A percentile compares a stretch with the other conserved stretches of the same genome.
phyloP scores from a whole-genome alignment of 1,140 invertebrate genomes.

The Laupala kohalensis region DNA sequence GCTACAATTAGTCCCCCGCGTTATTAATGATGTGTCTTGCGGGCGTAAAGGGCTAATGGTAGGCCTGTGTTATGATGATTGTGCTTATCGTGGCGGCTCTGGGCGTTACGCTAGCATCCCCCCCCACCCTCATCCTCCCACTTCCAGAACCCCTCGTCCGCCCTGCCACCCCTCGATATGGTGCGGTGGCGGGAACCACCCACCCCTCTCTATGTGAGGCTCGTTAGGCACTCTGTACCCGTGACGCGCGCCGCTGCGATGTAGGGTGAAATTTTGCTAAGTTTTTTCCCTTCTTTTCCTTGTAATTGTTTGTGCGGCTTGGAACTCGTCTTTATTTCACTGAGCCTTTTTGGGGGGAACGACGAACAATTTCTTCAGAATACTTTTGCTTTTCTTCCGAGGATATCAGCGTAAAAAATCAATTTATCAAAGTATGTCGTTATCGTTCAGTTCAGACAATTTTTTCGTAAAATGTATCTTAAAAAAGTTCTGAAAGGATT shows the following conservation, averaged over 20 bases:
- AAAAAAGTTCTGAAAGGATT: no score
- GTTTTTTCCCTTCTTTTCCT: neutral
- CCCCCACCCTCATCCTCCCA: neutral
- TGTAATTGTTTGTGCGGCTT: no score
- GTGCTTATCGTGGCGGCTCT: neutral
- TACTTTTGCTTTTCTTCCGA: neutral
- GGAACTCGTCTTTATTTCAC: neutral
- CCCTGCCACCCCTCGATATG: no score
- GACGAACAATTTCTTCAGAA: neutral
- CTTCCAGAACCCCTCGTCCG: no score
- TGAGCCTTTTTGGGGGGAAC: neutral
- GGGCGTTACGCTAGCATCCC: neutral
- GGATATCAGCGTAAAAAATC: no score
- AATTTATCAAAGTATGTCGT: no score
- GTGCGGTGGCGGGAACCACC: no score
- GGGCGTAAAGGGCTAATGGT: neutral
- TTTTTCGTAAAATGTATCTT: no score
- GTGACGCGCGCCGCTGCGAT: neutral
- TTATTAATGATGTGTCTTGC: constrained; percentile 6
- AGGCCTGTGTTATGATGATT: neutral
- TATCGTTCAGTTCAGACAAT: no score
- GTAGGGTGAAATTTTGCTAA: neutral
- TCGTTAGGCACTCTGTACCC: neutral
- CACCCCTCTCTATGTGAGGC: neutral
- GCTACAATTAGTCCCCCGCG: neutral